These are phyloP conservation scores for Serripes groenlandicus DNA, from an alignment of 2,888 invertebrate species.

Conservation along the genomic window DNA sequence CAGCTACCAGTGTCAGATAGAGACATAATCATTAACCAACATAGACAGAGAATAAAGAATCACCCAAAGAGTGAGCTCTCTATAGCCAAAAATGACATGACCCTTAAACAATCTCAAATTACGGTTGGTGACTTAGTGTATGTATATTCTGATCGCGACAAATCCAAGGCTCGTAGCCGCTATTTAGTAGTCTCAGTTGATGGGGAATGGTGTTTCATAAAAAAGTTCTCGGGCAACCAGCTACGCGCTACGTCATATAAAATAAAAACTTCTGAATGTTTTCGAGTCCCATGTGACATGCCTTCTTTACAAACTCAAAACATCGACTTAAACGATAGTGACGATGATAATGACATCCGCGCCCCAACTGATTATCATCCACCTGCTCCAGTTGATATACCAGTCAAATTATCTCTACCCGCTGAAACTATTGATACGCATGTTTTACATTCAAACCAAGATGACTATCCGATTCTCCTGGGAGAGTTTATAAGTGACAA, in stretches of 20 bases:
- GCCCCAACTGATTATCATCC: too few relatives aligned
- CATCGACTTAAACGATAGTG: too few relatives aligned
- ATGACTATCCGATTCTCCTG: too few relatives aligned
- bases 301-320: too few relatives aligned
- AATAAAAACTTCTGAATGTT: conserved; percentile 21
- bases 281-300: conserved; percentile 2
- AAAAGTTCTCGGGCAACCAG: conserved; percentile 25
- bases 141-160: conserved; percentile 13
- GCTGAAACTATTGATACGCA: too few relatives aligned
- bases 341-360: too few relatives aligned
- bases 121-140: conserved; percentile 29
- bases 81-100: not conserved
- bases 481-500: too few relatives aligned
- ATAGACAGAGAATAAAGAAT: conserved; percentile 5
- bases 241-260: conserved; percentile 25
- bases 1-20: conserved; percentile 22
- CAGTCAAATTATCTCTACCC: too few relatives aligned
- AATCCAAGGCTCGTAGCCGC: conserved; percentile 10
- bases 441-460: too few relatives aligned
- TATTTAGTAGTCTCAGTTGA: conserved; percentile 30
- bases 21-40: conserved; percentile 16
- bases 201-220: conserved; percentile 32
- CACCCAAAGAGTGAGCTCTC: conserved; percentile 19
- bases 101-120: not conserved
- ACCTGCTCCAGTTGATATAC: too few relatives aligned